phyloP scores from a whole-genome alignment of 2,888 invertebrate species.

The Dioctria linearis region DNA sequence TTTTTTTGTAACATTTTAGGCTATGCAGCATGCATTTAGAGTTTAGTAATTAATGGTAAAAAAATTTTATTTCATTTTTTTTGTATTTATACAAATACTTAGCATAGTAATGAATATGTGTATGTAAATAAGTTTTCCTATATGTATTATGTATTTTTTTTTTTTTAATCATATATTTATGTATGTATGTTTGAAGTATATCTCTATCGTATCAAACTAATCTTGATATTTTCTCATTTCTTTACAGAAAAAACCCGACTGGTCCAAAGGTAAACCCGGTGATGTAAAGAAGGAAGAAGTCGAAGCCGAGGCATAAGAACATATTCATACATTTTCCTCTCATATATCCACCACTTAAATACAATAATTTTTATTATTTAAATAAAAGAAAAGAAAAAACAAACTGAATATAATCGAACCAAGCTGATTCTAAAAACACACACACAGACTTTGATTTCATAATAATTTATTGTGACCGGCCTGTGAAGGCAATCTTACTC shows the following conservation, averaged over 20 bases:
- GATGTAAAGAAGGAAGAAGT: conserved; percentile 91
- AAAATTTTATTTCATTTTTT: too few relatives aligned
- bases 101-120: neutral
- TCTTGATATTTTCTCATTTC: conserved; percentile 48
- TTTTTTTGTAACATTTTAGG: too few relatives aligned
- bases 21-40: too few relatives aligned
- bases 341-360: conserved; percentile 47
- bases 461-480: neutral
- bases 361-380: conserved; percentile 43
- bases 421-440: conserved; percentile 23
- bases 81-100: too few relatives aligned
- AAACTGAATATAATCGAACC: conserved; percentile 21
- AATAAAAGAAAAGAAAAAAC: conserved; percentile 13
- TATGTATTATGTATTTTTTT: neutral
- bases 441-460: conserved; percentile 31
- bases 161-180: conserved; percentile 18
- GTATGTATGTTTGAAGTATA: conserved; percentile 14
- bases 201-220: neutral
- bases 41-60: too few relatives aligned
- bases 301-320: conserved; percentile 85
- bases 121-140: neutral
- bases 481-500: neutral
- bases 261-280: conserved; percentile 92
- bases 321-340: conserved; percentile 45
- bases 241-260: conserved; percentile 94